phyloP scores from a whole-genome alignment of 2,888 invertebrate species.

The Cephus pulcher region DNA sequence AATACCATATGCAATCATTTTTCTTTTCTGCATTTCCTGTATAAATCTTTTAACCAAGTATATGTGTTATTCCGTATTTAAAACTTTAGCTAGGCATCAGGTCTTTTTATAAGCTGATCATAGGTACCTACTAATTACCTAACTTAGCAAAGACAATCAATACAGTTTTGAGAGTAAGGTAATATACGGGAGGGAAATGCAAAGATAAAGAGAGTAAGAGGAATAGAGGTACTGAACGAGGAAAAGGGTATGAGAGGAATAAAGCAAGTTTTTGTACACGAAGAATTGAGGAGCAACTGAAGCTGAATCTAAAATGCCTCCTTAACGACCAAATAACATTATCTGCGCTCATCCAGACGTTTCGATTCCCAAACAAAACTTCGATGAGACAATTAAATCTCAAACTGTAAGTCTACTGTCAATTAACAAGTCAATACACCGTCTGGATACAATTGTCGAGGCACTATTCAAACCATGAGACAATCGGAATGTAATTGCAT shows the following conservation, averaged over 20 bases:
- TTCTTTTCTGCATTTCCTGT: not conserved
- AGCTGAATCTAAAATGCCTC: not conserved
- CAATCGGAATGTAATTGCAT: conserved; percentile 61
- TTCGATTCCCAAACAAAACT: conserved; percentile 15
- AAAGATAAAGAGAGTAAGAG: not conserved
- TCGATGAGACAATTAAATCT: conserved; percentile 31
- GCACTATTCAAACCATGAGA: conserved; percentile 56
- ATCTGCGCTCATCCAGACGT: conserved; percentile 19
- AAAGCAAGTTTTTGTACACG: conserved; percentile 32
- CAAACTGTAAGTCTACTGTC: conserved; percentile 32
- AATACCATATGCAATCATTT: not conserved
- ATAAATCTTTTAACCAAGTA: not conserved
- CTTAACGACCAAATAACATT: conserved; percentile 13
- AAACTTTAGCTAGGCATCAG: not conserved
- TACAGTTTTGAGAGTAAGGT: not conserved
- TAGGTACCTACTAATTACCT: not conserved
- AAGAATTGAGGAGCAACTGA: conserved; percentile 18
- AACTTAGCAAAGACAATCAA: not conserved
- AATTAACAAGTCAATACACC: conserved; percentile 54
- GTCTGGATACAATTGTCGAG: conserved; percentile 45
- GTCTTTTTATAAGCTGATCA: not conserved
- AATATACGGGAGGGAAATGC: not conserved
- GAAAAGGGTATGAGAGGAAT: not conserved
- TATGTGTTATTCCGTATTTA: not conserved
- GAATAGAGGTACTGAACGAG: not conserved